These are phyloP conservation scores for Oreochromis tanganicae DNA, from an alignment of 2,113 vertebrate genomes.

Conservation along the genomic window DNA sequence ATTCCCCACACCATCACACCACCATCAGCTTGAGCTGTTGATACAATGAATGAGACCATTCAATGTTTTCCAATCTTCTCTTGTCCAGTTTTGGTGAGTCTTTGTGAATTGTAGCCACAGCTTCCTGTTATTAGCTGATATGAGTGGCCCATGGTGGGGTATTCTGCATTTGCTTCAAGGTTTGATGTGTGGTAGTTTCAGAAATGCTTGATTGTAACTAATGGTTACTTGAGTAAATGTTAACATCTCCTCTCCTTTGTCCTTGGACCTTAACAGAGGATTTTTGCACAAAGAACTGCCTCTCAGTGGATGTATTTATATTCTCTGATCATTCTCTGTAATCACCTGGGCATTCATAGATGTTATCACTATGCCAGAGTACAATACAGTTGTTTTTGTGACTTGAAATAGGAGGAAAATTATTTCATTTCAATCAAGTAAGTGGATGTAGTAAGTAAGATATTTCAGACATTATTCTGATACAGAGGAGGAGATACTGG, in stretches of 20 bases:
- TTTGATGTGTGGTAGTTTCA: neutral
- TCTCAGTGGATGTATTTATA: neutral
- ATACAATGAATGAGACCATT: fast-evolving
- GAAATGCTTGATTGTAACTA: neutral
- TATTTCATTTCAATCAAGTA: no score
- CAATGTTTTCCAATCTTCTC: neutral
- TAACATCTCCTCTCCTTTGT: neutral
- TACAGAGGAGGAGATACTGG: neutral
- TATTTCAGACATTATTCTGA: fast-evolving
- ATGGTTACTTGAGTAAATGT: neutral
- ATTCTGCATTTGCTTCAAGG: neutral
- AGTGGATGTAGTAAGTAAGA: neutral
- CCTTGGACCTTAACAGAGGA: neutral
- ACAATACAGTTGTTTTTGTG: neutral
- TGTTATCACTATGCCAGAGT: neutral
- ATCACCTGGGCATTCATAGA: neutral
- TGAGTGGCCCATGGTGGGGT: neutral
- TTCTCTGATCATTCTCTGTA: neutral
- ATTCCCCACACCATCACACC: neutral
- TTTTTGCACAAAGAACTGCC: neutral
- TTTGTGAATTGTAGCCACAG: neutral
- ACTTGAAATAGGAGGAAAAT: neutral
- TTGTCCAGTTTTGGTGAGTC: neutral
- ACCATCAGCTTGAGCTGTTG: neutral
- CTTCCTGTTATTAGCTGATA: neutral